phyloP scores from a whole-genome alignment of 2,113 vertebrate species.

The Pipra filicauda region DNA sequence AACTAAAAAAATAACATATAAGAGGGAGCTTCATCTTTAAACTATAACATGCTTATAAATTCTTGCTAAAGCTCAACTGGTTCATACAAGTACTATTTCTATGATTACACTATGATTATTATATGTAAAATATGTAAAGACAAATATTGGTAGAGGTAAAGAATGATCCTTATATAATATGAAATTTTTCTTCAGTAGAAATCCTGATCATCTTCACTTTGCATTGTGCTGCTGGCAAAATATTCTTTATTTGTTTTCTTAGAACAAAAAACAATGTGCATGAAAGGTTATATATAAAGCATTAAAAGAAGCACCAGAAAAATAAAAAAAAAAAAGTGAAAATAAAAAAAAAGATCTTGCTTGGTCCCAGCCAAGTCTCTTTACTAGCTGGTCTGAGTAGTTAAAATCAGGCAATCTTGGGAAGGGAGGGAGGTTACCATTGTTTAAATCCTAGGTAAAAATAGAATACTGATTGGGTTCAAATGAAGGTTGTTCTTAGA shows the following conservation, averaged over 20 bases:
- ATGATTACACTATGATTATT: background rate
- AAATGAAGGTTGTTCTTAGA: conserved; percentile 49
- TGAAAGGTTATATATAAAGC: background rate
- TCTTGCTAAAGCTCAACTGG: background rate
- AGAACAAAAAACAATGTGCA: background rate
- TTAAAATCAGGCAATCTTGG: background rate
- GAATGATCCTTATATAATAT: background rate
- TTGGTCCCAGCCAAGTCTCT: background rate
- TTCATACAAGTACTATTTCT: background rate
- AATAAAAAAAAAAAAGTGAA: background rate
- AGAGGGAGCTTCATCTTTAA: background rate
- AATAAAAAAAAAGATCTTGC: background rate
- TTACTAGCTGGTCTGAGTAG: background rate
- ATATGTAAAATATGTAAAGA: background rate
- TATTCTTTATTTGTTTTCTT: background rate
- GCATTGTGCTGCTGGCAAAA: background rate
- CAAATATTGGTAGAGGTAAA: background rate
- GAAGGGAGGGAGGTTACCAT: background rate
- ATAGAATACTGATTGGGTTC: conserved; percentile 56
- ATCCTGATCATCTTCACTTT: background rate
- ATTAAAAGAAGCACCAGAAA: background rate
- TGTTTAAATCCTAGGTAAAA: conserved; percentile 62
- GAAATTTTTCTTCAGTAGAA: background rate
- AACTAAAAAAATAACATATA: background rate
- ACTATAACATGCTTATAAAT: background rate